Evolutionary conservation across 2,113 vertebrate genomes (phyloP).

Genomic region (Myrmecobius fasciatus): DNA sequence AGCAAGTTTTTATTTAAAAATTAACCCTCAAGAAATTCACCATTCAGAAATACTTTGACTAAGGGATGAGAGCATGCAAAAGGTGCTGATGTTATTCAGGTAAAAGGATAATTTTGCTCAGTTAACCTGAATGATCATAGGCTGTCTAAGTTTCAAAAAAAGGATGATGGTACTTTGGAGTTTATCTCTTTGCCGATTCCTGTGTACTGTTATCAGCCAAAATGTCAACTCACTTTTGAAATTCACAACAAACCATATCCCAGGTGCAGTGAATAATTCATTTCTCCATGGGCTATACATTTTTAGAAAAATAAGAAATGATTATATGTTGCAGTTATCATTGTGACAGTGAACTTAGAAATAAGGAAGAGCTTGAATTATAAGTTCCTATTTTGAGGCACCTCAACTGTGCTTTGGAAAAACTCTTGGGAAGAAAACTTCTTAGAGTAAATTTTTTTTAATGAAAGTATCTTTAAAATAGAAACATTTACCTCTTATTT

Average conservation of each 20-base stretch:
- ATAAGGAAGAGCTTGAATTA: conserved; percentile 22
- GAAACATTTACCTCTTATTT: conserved; percentile 42
- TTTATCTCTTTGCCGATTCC: neutral
- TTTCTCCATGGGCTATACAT: neutral
- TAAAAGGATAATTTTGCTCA: conserved; percentile 46
- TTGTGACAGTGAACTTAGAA: neutral
- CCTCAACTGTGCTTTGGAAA: neutral
- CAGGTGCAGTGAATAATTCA: conserved; percentile 28
- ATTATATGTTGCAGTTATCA: neutral
- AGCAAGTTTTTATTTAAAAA: conserved; percentile 71
- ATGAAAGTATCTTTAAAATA: conserved; percentile 39
- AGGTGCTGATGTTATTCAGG: conserved; percentile 34
- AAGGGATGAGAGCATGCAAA: conserved; percentile 34
- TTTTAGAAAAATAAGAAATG: conserved; percentile 42
- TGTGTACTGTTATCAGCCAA: conserved; percentile 35
- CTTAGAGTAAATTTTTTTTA: neutral
- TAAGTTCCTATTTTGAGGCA: neutral
- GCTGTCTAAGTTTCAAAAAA: conserved; percentile 32
- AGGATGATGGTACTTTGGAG: neutral
- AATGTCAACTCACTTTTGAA: conserved; percentile 44
- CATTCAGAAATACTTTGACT: neutral
- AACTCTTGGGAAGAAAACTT: conserved; percentile 6
- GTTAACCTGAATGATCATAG: conserved; percentile 15
- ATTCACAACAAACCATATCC: conserved; percentile 44
- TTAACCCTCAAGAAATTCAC: conserved; percentile 61